Evolutionary conservation across 2,888 invertebrate genomes (phyloP).

Genomic region (Bursaphelenchus okinawaensis): DNA sequence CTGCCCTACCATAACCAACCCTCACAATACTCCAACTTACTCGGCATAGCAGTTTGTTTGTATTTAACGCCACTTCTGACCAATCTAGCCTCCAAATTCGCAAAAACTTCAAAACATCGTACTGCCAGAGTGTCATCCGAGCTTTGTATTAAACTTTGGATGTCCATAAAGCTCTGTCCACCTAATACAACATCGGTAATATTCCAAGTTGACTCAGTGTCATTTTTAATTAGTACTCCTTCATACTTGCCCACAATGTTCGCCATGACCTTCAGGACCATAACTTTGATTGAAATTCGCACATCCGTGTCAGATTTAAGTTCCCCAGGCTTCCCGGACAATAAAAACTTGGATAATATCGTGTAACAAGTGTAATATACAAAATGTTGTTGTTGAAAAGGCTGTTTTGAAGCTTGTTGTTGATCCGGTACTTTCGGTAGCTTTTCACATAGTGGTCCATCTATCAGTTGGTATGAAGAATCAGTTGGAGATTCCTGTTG

Average conservation of each 20-base stretch:
- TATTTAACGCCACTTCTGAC: background rate
- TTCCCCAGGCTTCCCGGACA: conserved; percentile 8
- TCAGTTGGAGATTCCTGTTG: background rate
- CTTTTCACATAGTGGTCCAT: background rate
- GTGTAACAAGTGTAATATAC: background rate
- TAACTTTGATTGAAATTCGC: conserved; percentile 13
- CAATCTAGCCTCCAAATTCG: background rate
- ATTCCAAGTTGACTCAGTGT: no score
- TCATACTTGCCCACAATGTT: conserved; percentile 2
- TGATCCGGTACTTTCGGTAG: background rate
- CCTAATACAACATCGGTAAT: background rate
- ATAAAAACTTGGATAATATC: background rate
- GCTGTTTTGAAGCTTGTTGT: no score
- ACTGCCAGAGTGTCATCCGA: background rate
- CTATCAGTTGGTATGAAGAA: background rate
- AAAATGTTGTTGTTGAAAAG: no score
- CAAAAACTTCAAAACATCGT: background rate
- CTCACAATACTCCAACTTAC: no score
- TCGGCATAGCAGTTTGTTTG: background rate
- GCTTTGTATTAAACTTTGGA: background rate
- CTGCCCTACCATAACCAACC: no score
- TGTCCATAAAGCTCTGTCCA: background rate
- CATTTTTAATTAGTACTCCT: no score
- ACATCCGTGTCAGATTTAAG: conserved; percentile 11
- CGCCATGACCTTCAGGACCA: conserved; percentile 13